A percentile compares a stretch with the other conserved stretches of the same genome.
phyloP scores from a whole-genome alignment of 2,888 invertebrate genomes.

The Hedychridium roseum region DNA sequence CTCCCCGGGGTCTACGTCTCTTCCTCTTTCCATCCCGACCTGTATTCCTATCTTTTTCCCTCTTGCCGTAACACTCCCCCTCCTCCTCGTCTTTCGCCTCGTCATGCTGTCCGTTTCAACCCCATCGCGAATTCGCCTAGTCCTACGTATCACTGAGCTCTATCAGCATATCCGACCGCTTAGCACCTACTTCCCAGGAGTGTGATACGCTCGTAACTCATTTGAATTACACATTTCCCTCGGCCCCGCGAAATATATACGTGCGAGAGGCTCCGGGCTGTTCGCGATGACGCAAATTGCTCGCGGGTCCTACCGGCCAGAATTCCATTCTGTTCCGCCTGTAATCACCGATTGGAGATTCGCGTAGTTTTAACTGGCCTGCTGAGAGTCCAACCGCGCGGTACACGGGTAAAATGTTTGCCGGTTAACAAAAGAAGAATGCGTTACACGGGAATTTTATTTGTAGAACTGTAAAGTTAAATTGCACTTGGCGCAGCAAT shows the following conservation, averaged over 20 bases:
- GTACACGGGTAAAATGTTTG: constrained; percentile 5
- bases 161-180: constrained; percentile 64
- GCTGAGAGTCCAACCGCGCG: constrained; percentile 13
- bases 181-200: constrained; percentile 64
- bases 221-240: constrained; percentile 63
- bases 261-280: constrained; percentile 29
- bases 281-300: constrained; percentile 31
- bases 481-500: too few species aligned
- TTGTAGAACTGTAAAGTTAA: too few species aligned
- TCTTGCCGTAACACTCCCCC: neutral
- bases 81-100: constrained; percentile 12
- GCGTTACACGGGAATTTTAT: too few species aligned
- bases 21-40: neutral
- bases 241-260: constrained; percentile 46
- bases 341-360: constrained; percentile 30
- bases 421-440: too few species aligned
- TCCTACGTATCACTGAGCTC: constrained; percentile 51
- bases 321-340: constrained; percentile 13
- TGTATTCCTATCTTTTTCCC: neutral
- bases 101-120: constrained; percentile 33
- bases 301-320: constrained; percentile 2
- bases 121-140: constrained; percentile 52
- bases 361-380: constrained; percentile 26
- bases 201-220: constrained; percentile 63
- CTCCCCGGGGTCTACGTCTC: neutral